phyloP scores from a whole-genome alignment of 2,797 vertebrate genomes.

The Xyrichtys novacula region DNA sequence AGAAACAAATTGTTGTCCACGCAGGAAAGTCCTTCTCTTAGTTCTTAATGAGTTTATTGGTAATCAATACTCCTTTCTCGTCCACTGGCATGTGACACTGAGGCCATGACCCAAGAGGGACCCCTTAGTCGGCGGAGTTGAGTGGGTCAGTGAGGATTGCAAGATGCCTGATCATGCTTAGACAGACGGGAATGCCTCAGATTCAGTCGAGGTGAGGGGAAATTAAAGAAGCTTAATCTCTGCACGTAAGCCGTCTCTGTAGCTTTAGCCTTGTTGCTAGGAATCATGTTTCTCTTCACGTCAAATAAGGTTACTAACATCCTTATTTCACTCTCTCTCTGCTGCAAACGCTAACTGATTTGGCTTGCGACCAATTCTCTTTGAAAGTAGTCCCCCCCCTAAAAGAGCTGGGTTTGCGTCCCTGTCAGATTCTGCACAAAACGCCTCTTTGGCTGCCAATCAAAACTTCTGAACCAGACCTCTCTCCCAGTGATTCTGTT shows the following conservation, averaged over 20 bases:
- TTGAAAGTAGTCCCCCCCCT: constrained; percentile 40
- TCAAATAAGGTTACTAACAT: constrained; percentile 15
- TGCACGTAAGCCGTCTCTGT: neutral
- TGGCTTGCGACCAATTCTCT: constrained; percentile 34
- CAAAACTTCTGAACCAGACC: constrained; percentile 48
- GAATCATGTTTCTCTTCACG: constrained; percentile 6
- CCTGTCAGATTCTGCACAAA: constrained; percentile 64
- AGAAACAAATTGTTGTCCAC: constrained; percentile 66
- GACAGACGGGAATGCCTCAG: constrained; percentile 47
- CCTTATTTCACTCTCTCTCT: constrained; percentile 7
- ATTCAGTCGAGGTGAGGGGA: constrained; percentile 48
- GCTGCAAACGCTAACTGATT: constrained; percentile 27
- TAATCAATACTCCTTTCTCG: constrained; percentile 70
- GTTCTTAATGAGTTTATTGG: constrained; percentile 79
- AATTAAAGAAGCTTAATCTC: constrained; percentile 18
- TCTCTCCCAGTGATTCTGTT: constrained; percentile 38
- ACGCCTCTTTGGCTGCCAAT: constrained; percentile 58
- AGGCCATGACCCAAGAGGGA: constrained; percentile 56
- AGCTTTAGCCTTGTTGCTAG: neutral
- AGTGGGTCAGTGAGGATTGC: constrained; percentile 42
- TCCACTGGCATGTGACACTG: constrained; percentile 63
- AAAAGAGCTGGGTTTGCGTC: constrained; percentile 51
- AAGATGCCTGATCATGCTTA: constrained; percentile 35
- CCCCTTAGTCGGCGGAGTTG: constrained; percentile 36
- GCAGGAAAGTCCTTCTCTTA: constrained; percentile 42